Conservation (phyloP, 2,888 invertebrate species). For the Rhamnusium bicolor region DNA sequence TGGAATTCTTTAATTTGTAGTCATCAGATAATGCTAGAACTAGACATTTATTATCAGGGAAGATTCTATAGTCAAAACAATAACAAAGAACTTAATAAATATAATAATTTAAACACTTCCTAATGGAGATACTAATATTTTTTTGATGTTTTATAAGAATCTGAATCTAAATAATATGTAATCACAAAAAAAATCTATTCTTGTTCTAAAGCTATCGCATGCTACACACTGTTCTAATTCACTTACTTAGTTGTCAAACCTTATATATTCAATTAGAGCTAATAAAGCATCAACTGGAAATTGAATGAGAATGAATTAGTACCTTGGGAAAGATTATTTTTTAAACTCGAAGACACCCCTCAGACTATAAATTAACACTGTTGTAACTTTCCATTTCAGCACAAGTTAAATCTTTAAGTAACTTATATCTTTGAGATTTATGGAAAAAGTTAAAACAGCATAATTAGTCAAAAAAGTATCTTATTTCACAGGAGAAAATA, state of each 20-base stretch:
- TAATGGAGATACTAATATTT: no score
- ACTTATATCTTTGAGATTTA: slow-evolving; percentile 11
- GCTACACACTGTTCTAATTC: no score
- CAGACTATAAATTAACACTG: slow-evolving; percentile 3
- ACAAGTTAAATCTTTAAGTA: slow-evolving; percentile 9
- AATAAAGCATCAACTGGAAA: neutral
- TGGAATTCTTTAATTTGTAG: no score
- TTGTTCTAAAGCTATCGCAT: no score
- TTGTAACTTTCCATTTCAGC: neutral
- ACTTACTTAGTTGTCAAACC: neutral
- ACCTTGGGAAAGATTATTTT: neutral
- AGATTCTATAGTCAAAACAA: no score
- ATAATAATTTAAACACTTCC: no score
- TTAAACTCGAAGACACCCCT: neutral
- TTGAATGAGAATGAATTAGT: neutral
- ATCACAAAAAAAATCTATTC: no score
- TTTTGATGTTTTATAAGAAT: no score
- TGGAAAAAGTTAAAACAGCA: neutral
- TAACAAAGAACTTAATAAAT: no score
- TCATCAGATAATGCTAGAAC: no score
- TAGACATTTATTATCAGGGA: no score
- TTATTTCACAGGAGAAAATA: neutral
- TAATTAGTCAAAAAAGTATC: neutral
- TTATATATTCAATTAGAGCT: neutral
- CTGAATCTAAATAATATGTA: no score